Percentiles rank a stretch among this genome's conserved stretches.
Evolutionary conservation across 2,888 invertebrate genomes (phyloP).

Genomic region (Petrolisthes manimaculis): DNA sequence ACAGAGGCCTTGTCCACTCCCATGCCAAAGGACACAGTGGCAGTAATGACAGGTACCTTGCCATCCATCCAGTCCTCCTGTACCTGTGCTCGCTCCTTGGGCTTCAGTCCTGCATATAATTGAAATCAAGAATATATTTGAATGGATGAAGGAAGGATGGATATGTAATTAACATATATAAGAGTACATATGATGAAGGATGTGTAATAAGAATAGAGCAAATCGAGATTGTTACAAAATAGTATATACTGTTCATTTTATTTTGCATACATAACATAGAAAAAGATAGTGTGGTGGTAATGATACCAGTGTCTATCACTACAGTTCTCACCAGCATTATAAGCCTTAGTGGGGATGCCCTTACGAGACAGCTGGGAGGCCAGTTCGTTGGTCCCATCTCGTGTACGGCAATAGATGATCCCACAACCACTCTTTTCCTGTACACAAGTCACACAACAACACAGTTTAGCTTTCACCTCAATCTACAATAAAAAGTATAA

Average conservation of each 20-base stretch:
- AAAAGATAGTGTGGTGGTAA: background rate
- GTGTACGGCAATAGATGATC: slow-evolving; percentile 94
- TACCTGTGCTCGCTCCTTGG: slow-evolving; percentile 79
- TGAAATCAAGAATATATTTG: no score
- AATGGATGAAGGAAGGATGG: no score
- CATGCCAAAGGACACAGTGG: slow-evolving; percentile 99
- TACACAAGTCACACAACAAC: no score
- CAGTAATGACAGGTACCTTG: slow-evolving; percentile 89
- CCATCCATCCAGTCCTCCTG: slow-evolving; percentile 95
- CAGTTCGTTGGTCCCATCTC: slow-evolving; percentile 89
- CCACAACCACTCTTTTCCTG: slow-evolving; percentile 77
- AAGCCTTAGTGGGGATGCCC: slow-evolving; percentile 84
- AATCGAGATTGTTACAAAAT: no score
- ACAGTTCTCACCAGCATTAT: slow-evolving; percentile 82
- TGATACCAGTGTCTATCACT: background rate
- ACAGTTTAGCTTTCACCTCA: background rate
- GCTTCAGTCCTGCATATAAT: slow-evolving; percentile 76
- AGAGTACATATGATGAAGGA: no score
- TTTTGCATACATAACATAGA: background rate
- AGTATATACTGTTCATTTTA: no score
- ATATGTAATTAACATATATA: no score
- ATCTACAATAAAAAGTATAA: background rate
- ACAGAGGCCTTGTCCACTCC: slow-evolving; percentile 97
- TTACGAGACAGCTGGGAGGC: slow-evolving; percentile 81
- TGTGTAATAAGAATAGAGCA: no score